A percentile compares a stretch with the other conserved stretches of the same genome.
phyloP scores from a whole-genome alignment of 1,140 invertebrate genomes.

The Caenorhabditis briggsae region DNA sequence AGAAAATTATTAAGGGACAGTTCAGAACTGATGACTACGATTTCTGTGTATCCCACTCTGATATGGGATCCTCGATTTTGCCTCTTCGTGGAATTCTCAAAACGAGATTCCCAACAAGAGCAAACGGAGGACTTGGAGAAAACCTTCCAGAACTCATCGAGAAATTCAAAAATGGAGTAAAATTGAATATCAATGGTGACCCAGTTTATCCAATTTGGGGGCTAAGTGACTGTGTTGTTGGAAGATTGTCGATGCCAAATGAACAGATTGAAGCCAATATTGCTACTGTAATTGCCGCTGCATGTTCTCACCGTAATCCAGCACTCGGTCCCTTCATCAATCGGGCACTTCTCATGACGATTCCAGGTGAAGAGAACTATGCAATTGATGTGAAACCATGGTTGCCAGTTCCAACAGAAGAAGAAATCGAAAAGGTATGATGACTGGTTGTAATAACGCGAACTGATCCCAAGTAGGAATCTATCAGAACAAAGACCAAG shows the following conservation, averaged over 20 bases:
- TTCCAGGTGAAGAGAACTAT: constrained; percentile 69
- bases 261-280: constrained; percentile 75
- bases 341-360: constrained; percentile 71
- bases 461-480: too few relatives aligned
- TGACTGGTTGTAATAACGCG: too few relatives aligned
- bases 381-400: constrained; percentile 72
- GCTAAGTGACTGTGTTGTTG: constrained; percentile 72
- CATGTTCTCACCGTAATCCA: constrained; percentile 73
- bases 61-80: constrained; percentile 72
- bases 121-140: constrained; percentile 75
- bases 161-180: constrained; percentile 73
- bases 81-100: constrained; percentile 74
- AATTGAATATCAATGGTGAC: constrained; percentile 73
- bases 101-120: constrained; percentile 73
- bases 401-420: constrained; percentile 71
- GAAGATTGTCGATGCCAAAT: constrained; percentile 72
- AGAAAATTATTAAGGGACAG: constrained; percentile 78
- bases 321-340: constrained; percentile 76
- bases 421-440: constrained; percentile 73
- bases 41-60: constrained; percentile 75
- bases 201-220: constrained; percentile 75
- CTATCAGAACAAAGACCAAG: too few relatives aligned
- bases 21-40: constrained; percentile 76
- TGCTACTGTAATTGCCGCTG: constrained; percentile 66
- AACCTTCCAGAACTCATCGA: constrained; percentile 71